Evolutionary conservation across 53 echinoderm and acorn worm genomes (phyloP).

Genomic region (Hippasteria phrygiana): DNA sequence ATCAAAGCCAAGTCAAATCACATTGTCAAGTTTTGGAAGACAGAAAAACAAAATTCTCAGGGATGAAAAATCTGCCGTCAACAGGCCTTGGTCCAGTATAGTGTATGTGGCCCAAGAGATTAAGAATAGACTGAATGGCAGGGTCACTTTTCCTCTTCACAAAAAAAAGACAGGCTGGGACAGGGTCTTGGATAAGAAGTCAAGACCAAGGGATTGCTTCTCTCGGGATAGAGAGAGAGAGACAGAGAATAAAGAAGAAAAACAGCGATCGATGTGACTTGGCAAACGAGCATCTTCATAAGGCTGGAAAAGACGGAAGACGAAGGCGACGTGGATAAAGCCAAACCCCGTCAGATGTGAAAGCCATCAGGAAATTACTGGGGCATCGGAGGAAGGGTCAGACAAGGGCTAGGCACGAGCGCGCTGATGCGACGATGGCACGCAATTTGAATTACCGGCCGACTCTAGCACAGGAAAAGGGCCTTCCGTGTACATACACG

Average conservation of each 20-base stretch:
- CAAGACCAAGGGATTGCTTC: neutral
- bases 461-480: neutral
- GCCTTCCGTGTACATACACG: neutral
- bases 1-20: no score
- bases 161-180: neutral
- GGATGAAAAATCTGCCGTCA: neutral
- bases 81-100: neutral
- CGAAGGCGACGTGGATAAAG: neutral
- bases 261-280: neutral
- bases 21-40: no score
- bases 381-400: neutral
- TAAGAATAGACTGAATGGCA: neutral
- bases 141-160: neutral
- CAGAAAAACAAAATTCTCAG: neutral
- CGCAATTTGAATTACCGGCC: neutral
- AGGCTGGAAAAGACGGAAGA: neutral
- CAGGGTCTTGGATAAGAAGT: neutral
- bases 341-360: neutral
- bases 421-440: neutral
- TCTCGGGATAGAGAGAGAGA: neutral
- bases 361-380: conserved; percentile 17
- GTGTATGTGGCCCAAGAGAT: neutral
- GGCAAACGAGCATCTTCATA: neutral
- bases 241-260: neutral
- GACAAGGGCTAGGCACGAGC: neutral